Evolutionary conservation across 2,888 invertebrate genomes (phyloP).

Genomic region (Noctua fimbriata): DNA sequence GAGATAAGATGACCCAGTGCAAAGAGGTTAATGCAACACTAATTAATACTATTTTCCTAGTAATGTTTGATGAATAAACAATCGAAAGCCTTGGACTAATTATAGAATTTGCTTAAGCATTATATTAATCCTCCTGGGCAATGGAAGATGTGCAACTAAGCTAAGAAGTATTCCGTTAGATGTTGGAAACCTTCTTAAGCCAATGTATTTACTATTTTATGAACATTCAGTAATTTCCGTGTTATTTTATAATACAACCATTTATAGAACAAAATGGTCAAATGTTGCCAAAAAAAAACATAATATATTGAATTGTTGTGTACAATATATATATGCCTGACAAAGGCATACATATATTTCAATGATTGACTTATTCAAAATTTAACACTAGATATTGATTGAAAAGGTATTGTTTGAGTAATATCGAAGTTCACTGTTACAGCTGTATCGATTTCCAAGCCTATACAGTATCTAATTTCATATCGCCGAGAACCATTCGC

Average conservation of each 20-base stretch:
- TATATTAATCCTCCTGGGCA: constrained; percentile 19
- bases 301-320: background rate
- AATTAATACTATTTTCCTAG: background rate
- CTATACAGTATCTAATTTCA: constrained; percentile 41
- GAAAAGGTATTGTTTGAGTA: background rate
- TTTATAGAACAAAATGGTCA: background rate
- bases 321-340: no score
- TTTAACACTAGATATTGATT: constrained; percentile 3
- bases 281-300: background rate
- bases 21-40: constrained; percentile 4
- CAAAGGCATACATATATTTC: background rate
- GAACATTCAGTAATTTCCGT: background rate
- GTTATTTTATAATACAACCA: background rate
- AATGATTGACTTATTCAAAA: background rate
- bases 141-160: constrained; percentile 9
- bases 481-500: constrained; percentile 34
- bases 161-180: constrained; percentile 1
- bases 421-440: constrained; percentile 20
- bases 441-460: constrained; percentile 45
- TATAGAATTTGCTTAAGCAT: constrained; percentile 3
- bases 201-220: background rate
- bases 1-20: background rate
- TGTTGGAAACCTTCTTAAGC: constrained; percentile 14
- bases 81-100: constrained; percentile 27
- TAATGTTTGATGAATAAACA: constrained; percentile 18